These are phyloP conservation scores for Botia kubotai DNA, from an alignment of 2,797 vertebrate genomes.

Conservation along the genomic window DNA sequence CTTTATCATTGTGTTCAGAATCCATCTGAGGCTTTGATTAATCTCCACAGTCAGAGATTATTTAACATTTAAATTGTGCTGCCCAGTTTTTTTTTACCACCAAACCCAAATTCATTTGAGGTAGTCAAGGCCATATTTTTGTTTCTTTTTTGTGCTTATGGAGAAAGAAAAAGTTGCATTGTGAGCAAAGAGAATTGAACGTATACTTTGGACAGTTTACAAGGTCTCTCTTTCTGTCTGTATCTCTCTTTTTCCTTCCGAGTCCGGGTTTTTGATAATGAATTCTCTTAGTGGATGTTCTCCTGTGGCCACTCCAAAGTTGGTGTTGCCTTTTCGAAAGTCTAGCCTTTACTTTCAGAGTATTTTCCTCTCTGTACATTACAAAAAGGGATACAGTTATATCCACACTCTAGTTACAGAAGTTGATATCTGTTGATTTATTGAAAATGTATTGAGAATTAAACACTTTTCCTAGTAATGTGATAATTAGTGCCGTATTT, in stretches of 20 bases:
- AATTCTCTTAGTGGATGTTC: slow-evolving; percentile 57
- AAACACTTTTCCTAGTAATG: background rate
- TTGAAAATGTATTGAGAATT: background rate
- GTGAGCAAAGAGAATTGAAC: background rate
- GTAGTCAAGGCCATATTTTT: slow-evolving; percentile 13
- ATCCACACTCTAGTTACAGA: background rate
- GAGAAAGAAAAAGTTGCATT: background rate
- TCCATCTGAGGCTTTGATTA: slow-evolving; percentile 38
- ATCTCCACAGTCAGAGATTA: slow-evolving; percentile 28
- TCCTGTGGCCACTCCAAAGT: slow-evolving; percentile 52
- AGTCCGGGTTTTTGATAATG: slow-evolving; percentile 51
- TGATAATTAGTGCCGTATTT: slow-evolving; percentile 5
- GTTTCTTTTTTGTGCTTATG: background rate
- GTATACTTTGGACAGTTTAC: background rate
- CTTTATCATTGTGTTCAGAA: slow-evolving; percentile 29
- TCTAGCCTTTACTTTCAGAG: slow-evolving; percentile 25
- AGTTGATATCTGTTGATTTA: background rate
- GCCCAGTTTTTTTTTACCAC: background rate
- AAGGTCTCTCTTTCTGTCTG: slow-evolving; percentile 7
- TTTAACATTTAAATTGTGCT: slow-evolving; percentile 20
- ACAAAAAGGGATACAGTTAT: background rate
- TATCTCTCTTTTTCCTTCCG: background rate
- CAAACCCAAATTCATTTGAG: background rate
- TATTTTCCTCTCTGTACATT: background rate
- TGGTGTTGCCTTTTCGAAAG: slow-evolving; percentile 49